Evolutionary conservation across 2,113 vertebrate genomes (phyloP).

Genomic region (Edolisoma coerulescens): DNA sequence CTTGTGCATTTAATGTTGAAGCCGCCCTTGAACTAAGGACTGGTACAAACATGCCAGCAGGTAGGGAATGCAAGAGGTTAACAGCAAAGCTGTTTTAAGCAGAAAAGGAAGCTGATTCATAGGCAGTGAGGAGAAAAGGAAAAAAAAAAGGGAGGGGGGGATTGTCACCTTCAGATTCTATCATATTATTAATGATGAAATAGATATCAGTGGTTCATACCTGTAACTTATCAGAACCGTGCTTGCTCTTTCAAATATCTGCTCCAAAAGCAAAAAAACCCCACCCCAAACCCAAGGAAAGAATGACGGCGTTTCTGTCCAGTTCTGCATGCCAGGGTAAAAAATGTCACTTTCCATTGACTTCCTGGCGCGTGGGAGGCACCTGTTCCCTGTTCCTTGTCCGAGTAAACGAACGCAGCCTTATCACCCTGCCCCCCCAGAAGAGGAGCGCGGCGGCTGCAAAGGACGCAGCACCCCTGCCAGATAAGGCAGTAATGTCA

Average conservation of each 20-base stretch:
- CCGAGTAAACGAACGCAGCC: not conserved
- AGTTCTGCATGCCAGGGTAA: not conserved
- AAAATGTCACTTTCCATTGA: not conserved
- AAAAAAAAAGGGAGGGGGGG: not conserved
- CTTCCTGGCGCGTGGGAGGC: not conserved
- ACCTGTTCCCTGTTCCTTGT: not conserved
- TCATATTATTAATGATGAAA: not conserved
- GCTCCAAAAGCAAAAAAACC: not conserved
- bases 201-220: not conserved
- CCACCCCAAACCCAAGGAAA: not conserved
- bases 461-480: not conserved
- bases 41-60: not conserved
- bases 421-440: not conserved
- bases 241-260: not conserved
- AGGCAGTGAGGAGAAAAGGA: not conserved
- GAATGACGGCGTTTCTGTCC: fast-evolving
- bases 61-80: not conserved
- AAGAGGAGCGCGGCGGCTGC: not conserved
- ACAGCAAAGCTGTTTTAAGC: not conserved
- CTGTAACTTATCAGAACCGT: not conserved
- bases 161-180: not conserved
- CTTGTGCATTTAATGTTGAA: not conserved
- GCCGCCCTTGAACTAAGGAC: not conserved
- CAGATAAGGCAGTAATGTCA: not conserved
- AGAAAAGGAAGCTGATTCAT: not conserved